Evolutionary conservation across 2,888 invertebrate genomes (phyloP).

Genomic region (Spodoptera exigua): DNA sequence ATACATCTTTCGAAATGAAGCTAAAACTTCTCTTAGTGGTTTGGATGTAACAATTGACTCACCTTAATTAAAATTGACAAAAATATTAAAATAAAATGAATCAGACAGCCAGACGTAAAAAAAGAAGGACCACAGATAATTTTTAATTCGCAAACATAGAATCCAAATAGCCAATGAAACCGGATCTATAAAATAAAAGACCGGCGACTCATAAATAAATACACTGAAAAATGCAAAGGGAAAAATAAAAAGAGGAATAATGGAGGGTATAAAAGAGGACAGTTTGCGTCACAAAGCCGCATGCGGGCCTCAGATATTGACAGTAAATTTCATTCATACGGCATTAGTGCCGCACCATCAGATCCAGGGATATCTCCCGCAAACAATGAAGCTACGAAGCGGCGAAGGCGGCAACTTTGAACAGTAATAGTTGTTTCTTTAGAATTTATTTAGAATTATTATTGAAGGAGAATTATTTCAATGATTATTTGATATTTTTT

Average conservation of each 20-base stretch:
- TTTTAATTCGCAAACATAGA: conserved; percentile 46
- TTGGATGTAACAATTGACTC: neutral
- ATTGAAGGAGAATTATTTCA: no score
- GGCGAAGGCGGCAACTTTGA: conserved; percentile 49
- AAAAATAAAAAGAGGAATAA: conserved; percentile 80
- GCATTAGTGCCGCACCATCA: conserved; percentile 89
- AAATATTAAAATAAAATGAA: neutral
- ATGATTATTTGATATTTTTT: no score
- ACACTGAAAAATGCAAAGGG: conserved; percentile 79
- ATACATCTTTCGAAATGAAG: no score
- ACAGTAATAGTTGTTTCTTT: no score
- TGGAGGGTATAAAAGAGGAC: conserved; percentile 85
- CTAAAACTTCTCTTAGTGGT: no score
- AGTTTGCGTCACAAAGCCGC: conserved; percentile 88
- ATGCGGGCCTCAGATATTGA: conserved; percentile 89
- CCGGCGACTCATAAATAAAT: conserved; percentile 74
- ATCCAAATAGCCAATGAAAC: conserved; percentile 62
- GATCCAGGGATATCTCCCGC: conserved; percentile 81
- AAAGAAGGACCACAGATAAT: conserved; percentile 35
- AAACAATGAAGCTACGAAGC: conserved; percentile 62
- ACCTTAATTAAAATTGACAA: conserved; percentile 17
- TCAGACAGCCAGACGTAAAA: conserved; percentile 20
- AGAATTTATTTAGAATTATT: no score
- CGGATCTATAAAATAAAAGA: conserved; percentile 68
- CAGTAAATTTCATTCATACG: conserved; percentile 90